Evolutionary conservation across 2,113 vertebrate genomes (phyloP).

Genomic region (Gymnocephalus cernua): DNA sequence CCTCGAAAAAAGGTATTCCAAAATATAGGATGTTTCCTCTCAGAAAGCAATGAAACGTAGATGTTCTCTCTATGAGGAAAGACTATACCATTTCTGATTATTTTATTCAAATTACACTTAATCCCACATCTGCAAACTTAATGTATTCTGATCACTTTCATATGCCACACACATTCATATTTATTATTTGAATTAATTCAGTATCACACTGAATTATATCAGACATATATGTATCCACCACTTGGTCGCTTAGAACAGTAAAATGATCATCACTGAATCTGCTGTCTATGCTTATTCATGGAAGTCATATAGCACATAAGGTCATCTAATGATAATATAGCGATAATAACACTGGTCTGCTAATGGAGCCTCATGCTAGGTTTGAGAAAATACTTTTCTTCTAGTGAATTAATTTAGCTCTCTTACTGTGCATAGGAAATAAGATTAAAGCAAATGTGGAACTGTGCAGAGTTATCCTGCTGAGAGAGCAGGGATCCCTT

Average conservation of each 20-base stretch:
- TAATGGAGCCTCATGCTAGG: slow-evolving; percentile 10
- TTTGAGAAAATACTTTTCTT: slow-evolving; percentile 33
- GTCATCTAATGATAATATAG: slow-evolving; percentile 14
- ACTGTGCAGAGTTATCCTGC: slow-evolving; percentile 30
- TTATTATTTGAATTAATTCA: background rate
- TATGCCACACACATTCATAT: background rate
- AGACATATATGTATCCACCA: background rate
- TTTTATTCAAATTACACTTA: slow-evolving; percentile 1
- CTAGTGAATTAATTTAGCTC: slow-evolving; percentile 35
- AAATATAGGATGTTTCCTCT: slow-evolving; percentile 45
- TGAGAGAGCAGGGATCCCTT: background rate
- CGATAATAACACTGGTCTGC: background rate
- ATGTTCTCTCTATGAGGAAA: background rate
- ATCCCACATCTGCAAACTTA: background rate
- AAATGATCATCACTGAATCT: slow-evolving; percentile 11
- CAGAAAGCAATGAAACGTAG: slow-evolving; percentile 35
- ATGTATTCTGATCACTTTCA: background rate
- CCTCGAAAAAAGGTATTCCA: slow-evolving; percentile 20
- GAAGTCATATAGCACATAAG: background rate
- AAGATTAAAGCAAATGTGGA: slow-evolving; percentile 40
- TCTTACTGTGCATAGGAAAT: slow-evolving; percentile 16
- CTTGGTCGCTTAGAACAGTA: background rate
- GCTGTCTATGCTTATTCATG: background rate
- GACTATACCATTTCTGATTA: background rate
- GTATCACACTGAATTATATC: background rate